Percentiles rank a stretch among this genome's conserved stretches.
phyloP scores from a whole-genome alignment of 2,113 vertebrate genomes.

The Cynopterus brachyotis region DNA sequence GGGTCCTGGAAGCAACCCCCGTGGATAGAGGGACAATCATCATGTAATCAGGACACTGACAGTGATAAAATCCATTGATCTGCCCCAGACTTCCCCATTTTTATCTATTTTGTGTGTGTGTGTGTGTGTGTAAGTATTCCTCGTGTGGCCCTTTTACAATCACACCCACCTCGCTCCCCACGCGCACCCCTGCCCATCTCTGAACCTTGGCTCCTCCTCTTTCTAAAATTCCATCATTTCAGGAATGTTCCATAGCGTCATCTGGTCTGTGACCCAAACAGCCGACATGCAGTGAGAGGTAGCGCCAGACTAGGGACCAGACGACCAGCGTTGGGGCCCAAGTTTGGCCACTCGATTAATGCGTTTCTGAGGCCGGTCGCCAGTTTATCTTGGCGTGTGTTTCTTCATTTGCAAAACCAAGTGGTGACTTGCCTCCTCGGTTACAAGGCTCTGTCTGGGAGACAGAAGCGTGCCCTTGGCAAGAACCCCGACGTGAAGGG shows the following conservation, averaged over 20 bases:
- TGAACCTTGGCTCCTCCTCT: neutral
- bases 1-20: neutral
- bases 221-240: neutral
- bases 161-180: neutral
- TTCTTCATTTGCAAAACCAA: conserved; percentile 22
- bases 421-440: neutral
- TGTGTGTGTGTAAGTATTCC: neutral
- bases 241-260: neutral
- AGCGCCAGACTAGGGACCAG: neutral
- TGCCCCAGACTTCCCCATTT: neutral
- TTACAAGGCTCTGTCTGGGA: neutral
- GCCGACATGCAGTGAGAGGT: neutral
- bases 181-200: neutral
- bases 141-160: neutral
- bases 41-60: neutral
- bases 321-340: neutral
- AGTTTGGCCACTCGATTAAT: neutral
- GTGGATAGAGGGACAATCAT: neutral
- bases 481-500: neutral
- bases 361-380: neutral
- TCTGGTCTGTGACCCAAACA: neutral
- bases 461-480: neutral
- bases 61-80: neutral
- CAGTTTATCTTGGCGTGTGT: neutral
- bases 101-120: neutral